phyloP scores from a whole-genome alignment of 2,113 vertebrate genomes.

The Edolisoma coerulescens region DNA sequence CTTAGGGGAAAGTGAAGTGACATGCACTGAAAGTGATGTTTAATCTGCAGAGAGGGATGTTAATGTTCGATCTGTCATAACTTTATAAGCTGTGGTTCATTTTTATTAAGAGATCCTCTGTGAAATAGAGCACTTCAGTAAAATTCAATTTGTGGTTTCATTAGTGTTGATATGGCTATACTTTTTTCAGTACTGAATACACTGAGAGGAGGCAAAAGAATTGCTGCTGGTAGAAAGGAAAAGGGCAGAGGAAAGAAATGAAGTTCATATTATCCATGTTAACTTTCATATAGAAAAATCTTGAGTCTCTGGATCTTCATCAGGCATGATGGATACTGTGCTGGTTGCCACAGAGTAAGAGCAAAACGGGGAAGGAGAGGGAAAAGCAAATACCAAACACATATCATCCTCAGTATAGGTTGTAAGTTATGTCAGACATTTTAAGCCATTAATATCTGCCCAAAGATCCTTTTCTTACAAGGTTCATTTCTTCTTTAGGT shows the following conservation, averaged over 20 bases:
- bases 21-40: background rate
- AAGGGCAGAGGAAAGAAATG: background rate
- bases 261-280: background rate
- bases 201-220: background rate
- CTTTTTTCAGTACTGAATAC: background rate
- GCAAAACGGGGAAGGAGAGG: background rate
- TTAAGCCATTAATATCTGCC: background rate
- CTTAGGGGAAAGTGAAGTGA: constrained; percentile 27
- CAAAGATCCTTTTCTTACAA: background rate
- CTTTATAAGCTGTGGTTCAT: background rate
- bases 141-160: constrained; percentile 9
- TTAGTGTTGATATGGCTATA: background rate
- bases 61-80: background rate
- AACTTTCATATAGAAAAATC: background rate
- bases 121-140: background rate
- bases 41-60: constrained; percentile 2
- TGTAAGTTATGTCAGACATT: background rate
- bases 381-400: background rate
- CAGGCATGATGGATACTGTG: background rate
- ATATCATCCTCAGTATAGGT: background rate
- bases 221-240: background rate
- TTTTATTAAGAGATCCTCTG: constrained; percentile 41
- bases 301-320: background rate
- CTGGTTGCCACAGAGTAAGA: background rate
- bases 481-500: background rate